A percentile compares a stretch with the other conserved stretches of the same genome.
Evolutionary conservation across 2,113 vertebrate species (phyloP).

Genomic region (Indicator indicator): DNA sequence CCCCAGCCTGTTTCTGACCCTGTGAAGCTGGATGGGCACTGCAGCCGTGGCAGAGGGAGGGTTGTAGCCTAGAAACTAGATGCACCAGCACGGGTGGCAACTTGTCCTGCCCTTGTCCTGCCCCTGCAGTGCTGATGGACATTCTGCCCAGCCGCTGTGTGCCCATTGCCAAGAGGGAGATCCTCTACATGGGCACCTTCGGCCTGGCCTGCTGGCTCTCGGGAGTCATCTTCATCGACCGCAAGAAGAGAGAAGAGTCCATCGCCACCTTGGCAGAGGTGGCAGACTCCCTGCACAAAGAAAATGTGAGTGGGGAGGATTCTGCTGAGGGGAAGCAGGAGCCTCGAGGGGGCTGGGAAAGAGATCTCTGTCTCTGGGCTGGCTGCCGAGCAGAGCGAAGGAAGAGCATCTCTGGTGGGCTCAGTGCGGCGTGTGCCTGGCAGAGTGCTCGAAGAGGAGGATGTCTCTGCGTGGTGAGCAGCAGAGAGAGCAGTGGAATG

Average conservation of each 20-base stretch:
- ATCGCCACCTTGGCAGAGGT: conserved; percentile 74
- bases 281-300: conserved; percentile 73
- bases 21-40: not conserved
- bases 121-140: conserved; percentile 71
- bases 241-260: conserved; percentile 74
- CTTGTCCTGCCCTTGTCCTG: not conserved
- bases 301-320: conserved; percentile 72
- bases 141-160: conserved; percentile 74
- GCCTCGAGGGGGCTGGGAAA: not conserved
- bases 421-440: not conserved
- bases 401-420: not conserved
- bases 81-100: not conserved
- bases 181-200: conserved; percentile 75
- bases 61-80: not conserved
- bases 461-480: not conserved
- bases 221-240: conserved; percentile 79
- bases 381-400: not conserved
- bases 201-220: conserved; percentile 80
- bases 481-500: not conserved
- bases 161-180: conserved; percentile 77
- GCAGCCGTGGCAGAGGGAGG: not conserved
- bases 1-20: not conserved
- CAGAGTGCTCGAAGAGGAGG: not conserved
- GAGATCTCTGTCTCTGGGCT: not conserved
- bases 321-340: not conserved